phyloP scores from a whole-genome alignment of 2,797 vertebrate species.

The Poliocrania exsul region DNA sequence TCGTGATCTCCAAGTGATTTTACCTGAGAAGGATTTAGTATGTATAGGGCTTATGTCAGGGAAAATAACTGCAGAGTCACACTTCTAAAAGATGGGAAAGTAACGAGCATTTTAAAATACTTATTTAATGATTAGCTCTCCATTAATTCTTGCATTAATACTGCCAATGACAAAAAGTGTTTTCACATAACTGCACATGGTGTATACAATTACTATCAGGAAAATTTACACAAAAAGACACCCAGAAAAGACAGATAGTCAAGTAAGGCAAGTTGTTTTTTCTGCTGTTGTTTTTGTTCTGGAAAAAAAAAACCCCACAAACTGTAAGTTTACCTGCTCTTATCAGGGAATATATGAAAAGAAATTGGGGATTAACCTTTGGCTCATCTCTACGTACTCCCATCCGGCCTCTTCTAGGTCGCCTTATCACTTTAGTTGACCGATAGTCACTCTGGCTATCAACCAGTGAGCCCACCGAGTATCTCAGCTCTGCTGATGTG shows the following conservation, averaged over 20 bases:
- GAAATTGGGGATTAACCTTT: constrained; percentile 80
- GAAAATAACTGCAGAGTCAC: background rate
- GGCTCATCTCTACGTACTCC: constrained; percentile 88
- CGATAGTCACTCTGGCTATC: constrained; percentile 95
- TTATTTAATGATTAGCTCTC: background rate
- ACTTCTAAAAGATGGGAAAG: constrained; percentile 1
- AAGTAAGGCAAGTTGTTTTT: background rate
- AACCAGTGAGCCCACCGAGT: constrained; percentile 91
- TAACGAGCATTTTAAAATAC: background rate
- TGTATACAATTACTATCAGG: background rate
- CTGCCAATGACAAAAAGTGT: background rate
- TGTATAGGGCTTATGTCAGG: background rate
- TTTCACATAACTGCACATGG: background rate
- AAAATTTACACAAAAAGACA: background rate
- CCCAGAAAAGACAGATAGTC: background rate
- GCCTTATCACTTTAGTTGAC: constrained; percentile 92
- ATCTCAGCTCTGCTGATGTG: constrained; percentile 89
- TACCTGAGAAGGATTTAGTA: constrained; percentile 78
- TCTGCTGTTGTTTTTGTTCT: background rate
- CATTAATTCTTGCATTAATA: background rate
- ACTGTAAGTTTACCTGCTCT: background rate
- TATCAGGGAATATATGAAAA: background rate
- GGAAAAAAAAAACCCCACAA: background rate
- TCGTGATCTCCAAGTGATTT: constrained; percentile 96
- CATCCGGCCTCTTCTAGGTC: constrained; percentile 90